These are phyloP conservation scores for Pyxicephalus adspersus DNA, from an alignment of 2,113 vertebrate species.

Conservation along the genomic window DNA sequence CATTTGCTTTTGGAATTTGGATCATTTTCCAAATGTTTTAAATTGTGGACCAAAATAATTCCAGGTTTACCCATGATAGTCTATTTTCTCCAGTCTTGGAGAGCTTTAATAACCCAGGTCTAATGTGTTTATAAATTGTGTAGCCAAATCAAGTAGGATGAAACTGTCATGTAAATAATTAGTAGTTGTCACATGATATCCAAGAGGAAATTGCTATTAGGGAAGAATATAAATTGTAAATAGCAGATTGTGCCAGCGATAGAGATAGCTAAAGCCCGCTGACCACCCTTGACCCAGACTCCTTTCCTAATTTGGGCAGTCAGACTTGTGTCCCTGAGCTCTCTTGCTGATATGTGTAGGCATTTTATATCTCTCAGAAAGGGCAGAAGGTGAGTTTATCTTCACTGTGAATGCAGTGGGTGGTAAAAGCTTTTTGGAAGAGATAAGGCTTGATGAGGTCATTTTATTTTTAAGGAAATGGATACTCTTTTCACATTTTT, in stretches of 20 bases:
- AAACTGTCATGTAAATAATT: background rate
- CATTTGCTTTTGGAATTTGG: too few relatives aligned
- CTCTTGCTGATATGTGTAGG: background rate
- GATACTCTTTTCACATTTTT: too few relatives aligned
- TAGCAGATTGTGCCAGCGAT: background rate
- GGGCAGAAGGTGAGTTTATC: conserved; percentile 20
- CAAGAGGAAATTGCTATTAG: background rate
- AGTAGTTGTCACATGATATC: background rate
- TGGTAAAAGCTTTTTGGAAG: conserved; percentile 16
- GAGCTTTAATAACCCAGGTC: too few relatives aligned
- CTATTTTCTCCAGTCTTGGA: too few relatives aligned
- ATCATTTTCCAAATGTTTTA: too few relatives aligned
- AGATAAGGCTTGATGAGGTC: conserved; percentile 26
- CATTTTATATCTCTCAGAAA: background rate
- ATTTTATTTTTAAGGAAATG: background rate
- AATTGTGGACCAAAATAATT: too few relatives aligned
- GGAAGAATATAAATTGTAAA: background rate
- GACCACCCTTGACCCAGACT: background rate
- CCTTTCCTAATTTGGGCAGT: background rate
- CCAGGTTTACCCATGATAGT: too few relatives aligned
- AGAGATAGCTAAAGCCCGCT: background rate
- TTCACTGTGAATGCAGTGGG: background rate
- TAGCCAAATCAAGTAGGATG: conserved; percentile 16
- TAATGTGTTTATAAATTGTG: too few relatives aligned
- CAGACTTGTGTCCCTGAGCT: background rate